phyloP scores from a whole-genome alignment of 1,140 invertebrate genomes.

The Eufriesea mexicana region DNA sequence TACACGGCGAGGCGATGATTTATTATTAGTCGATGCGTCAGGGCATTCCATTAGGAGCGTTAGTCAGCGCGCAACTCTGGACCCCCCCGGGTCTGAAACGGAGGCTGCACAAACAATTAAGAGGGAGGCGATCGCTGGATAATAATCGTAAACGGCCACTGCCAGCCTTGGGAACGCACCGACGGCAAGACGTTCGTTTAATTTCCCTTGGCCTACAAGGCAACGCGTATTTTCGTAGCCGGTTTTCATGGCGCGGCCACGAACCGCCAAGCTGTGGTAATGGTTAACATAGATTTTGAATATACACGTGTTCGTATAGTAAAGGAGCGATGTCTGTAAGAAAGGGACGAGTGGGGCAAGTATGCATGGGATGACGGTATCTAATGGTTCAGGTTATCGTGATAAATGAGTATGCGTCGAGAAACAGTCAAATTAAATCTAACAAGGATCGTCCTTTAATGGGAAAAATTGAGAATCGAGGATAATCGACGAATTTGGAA shows the following conservation, averaged over 20 bases:
- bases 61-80: constrained; percentile 23
- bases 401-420: too few species aligned
- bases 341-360: too few species aligned
- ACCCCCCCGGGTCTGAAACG: constrained; percentile 8
- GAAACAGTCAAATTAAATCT: too few species aligned
- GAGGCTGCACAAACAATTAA: constrained; percentile 50
- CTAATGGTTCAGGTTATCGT: too few species aligned
- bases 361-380: too few species aligned
- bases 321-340: too few species aligned
- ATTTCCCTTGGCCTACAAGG: constrained; percentile 28
- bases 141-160: constrained; percentile 42
- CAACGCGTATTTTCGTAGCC: constrained; percentile 53
- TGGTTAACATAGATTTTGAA: too few species aligned
- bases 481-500: too few species aligned
- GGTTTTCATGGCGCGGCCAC: constrained; percentile 3
- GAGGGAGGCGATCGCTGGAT: constrained; percentile 32
- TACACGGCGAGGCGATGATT: constrained; percentile 53
- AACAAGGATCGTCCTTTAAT: too few species aligned
- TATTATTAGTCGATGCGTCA: constrained; percentile 61
- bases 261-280: too few species aligned
- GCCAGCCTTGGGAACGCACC: not conserved
- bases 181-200: constrained; percentile 39
- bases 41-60: constrained; percentile 49
- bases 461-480: too few species aligned
- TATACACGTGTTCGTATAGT: too few species aligned